Conservation (phyloP, 1,140 invertebrate species). For the Dendroctonus valens region DNA sequence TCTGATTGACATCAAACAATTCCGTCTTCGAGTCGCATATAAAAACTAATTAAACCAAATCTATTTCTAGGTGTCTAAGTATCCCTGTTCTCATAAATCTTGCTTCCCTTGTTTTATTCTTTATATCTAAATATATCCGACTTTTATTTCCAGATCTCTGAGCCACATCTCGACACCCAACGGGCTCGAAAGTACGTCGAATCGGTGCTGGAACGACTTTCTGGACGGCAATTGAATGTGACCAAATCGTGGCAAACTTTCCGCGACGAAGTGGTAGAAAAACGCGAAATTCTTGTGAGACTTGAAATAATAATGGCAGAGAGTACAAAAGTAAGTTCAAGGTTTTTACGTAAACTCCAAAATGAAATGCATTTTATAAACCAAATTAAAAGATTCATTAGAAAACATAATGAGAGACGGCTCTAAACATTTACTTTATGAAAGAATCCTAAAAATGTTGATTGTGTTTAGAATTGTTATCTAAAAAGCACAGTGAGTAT, state of each 20-base stretch:
- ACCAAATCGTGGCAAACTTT: constrained; percentile 69
- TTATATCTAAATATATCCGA: constrained; percentile 29
- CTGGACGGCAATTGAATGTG: constrained; percentile 64
- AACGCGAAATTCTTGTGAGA: constrained; percentile 64
- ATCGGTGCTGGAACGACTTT: constrained; percentile 68
- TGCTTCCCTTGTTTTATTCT: constrained; percentile 19
- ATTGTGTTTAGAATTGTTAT: too few relatives aligned
- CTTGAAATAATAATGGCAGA: constrained; percentile 73
- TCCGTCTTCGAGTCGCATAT: too few relatives aligned
- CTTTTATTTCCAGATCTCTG: constrained; percentile 60
- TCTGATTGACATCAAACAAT: too few relatives aligned
- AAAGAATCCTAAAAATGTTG: too few relatives aligned
- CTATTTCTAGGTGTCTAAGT: constrained; percentile 25
- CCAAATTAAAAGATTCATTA: too few relatives aligned
- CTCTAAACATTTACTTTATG: too few relatives aligned
- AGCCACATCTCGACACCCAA: constrained; percentile 72
- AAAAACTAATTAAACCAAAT: constrained; percentile 11
- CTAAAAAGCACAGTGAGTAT: too few relatives aligned
- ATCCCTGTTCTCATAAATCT: constrained; percentile 24
- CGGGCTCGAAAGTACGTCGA: constrained; percentile 68
- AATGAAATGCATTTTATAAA: too few relatives aligned
- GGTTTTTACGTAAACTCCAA: neutral
- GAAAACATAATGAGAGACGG: too few relatives aligned
- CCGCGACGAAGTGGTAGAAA: constrained; percentile 62
- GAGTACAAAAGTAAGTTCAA: constrained; percentile 64